Base-by-base conservation (phyloP, 2,797 vertebrate genomes). In the Pseudochaenichthys georgianus region DNA sequence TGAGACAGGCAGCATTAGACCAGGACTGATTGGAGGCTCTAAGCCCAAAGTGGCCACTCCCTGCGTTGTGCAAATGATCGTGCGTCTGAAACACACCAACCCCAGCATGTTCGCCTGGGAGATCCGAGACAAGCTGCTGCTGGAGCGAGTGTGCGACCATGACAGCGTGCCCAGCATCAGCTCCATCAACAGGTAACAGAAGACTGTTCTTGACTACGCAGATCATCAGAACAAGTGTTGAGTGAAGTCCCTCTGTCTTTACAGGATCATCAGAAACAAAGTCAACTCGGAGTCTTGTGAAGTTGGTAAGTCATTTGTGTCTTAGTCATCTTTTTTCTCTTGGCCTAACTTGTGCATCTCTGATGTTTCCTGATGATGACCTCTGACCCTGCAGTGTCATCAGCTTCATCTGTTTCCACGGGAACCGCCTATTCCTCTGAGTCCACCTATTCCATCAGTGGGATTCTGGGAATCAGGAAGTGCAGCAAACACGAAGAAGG, bases 51-150 rank as follows among this genome's bases (percentile, higher is more conserved):
- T 98, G 2, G 96, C 96, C 84, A 98, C 96, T 46, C 97, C 97
- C 86, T 96, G 89, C 94, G 97, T 98, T 48, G 97, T 98, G 3
- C 96, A 97, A 75, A 97, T 91, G 86, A 97, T 98, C 1, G 94
- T 96, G 13, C 95, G 96, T 38, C 96, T 97, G 87, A 98, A 98
- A 78, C 95, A 95, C 82, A 93, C 94, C 92, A 96, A 96, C 73
- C 97, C 96, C 85, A 96, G 94, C 83, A 97, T 98, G 96, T 97
- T 97, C 81, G 97, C 97, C 92, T 97, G 97, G 96, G 97, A 98
- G 92, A 98, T 98, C 93, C 94, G 96, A 86, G 96, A 98, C 70
- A 92, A 95, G 68, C 95, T 97, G 78, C 89, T 98, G 31, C 95
- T 96, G 0, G 96, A 98, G 84, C 84, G 92, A 54, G 96, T 97